Percentiles rank a stretch among this genome's conserved stretches.
phyloP scores from a whole-genome alignment of 2,797 vertebrate species.

The Poecilia gillii region DNA sequence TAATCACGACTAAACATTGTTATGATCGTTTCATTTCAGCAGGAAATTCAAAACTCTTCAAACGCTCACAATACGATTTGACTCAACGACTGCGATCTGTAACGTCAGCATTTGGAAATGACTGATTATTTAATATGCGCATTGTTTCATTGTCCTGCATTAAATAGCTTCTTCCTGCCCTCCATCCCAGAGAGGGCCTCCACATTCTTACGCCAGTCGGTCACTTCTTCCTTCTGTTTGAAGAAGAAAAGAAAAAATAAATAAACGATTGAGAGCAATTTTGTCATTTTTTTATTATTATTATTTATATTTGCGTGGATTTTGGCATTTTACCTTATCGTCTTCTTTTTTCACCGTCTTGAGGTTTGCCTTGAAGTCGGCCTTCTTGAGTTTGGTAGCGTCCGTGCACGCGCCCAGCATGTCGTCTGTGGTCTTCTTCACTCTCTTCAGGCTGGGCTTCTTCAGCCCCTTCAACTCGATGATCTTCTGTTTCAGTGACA shows the following conservation, averaged over 20 bases:
- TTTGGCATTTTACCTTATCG: slow-evolving; percentile 73
- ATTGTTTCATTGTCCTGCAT: slow-evolving; percentile 59
- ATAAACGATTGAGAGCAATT: background rate
- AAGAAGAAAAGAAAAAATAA: background rate
- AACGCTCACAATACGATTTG: background rate
- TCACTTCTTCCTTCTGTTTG: slow-evolving; percentile 79
- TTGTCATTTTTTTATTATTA: rapidly evolving
- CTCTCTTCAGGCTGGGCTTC: slow-evolving; percentile 79
- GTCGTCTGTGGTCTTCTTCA: slow-evolving; percentile 83
- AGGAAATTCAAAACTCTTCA: slow-evolving; percentile 15
- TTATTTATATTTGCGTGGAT: background rate
- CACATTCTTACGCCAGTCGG: slow-evolving; percentile 83
- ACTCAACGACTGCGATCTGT: background rate
- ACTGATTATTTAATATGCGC: background rate
- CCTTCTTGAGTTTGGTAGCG: slow-evolving; percentile 78
- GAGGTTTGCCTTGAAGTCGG: slow-evolving; percentile 83
- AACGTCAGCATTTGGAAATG: background rate
- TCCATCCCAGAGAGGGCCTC: slow-evolving; percentile 83
- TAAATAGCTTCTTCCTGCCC: slow-evolving; percentile 82
- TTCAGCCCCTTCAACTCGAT: slow-evolving; percentile 80
- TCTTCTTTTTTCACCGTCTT: slow-evolving; percentile 88
- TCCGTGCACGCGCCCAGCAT: slow-evolving; percentile 77
- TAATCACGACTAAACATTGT: slow-evolving; percentile 12
- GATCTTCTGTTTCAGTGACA: slow-evolving; percentile 72
- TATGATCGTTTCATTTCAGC: slow-evolving; percentile 26